phyloP scores from a whole-genome alignment of 2,113 vertebrate genomes.

The Oxygymnocypris stewartii region DNA sequence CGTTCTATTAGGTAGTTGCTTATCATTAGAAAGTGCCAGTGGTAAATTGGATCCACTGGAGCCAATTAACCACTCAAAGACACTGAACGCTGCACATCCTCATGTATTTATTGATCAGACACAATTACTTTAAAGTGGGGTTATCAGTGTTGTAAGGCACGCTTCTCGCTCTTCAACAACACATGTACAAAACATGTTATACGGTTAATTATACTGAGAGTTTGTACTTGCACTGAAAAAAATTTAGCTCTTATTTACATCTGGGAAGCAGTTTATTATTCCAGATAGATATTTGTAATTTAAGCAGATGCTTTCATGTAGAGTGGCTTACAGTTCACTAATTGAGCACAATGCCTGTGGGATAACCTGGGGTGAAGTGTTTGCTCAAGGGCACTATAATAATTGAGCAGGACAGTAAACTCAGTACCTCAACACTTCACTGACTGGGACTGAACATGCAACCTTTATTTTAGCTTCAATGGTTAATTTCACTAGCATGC shows the following conservation, averaged over 20 bases:
- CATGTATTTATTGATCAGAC: constrained; percentile 49
- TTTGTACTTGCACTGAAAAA: neutral
- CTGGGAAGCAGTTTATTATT: constrained; percentile 4
- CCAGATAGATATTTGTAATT: constrained; percentile 16
- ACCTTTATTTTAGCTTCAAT: neutral
- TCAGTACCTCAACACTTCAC: neutral
- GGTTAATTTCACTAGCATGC: neutral
- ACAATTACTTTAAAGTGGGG: constrained; percentile 40
- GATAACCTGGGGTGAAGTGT: constrained; percentile 25
- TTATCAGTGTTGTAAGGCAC: constrained; percentile 15
- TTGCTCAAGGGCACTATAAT: constrained; percentile 24
- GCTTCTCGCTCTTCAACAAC: neutral
- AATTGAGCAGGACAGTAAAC: neutral
- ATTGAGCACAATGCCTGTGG: constrained; percentile 9
- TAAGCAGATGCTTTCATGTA: constrained; percentile 12
- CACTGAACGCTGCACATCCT: neutral
- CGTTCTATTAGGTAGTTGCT: neutral
- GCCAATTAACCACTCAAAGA: constrained; percentile 52
- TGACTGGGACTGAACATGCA: neutral
- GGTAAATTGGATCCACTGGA: constrained; percentile 54
- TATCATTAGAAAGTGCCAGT: constrained; percentile 40
- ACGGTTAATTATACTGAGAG: neutral
- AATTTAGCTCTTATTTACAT: neutral
- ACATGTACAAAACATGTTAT: constrained; percentile 15
- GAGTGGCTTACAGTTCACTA: neutral